A percentile compares a stretch with the other conserved stretches of the same genome.
Evolutionary conservation across 2,113 vertebrate species (phyloP).

Genomic region (Myrmecophaga tridactyla): DNA sequence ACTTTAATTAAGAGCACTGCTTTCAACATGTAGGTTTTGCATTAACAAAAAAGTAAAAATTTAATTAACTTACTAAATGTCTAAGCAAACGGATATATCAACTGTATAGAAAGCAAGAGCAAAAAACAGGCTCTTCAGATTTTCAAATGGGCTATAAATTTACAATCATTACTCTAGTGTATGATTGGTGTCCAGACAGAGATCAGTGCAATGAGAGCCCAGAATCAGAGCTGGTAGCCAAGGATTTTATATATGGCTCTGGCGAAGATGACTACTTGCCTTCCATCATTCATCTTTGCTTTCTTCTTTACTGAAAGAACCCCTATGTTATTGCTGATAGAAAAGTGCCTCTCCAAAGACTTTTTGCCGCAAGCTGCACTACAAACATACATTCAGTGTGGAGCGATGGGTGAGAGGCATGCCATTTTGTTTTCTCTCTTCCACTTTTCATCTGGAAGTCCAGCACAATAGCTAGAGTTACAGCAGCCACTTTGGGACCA

Average conservation of each 20-base stretch:
- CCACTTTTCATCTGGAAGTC: background rate
- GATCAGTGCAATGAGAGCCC: background rate
- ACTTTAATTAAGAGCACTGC: background rate
- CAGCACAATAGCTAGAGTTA: background rate
- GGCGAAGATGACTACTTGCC: fast-evolving
- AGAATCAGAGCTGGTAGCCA: background rate
- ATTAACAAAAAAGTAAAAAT: background rate
- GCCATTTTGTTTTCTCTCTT: background rate
- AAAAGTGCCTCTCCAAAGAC: background rate
- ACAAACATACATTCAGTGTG: background rate
- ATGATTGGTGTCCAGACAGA: background rate
- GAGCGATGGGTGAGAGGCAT: background rate
- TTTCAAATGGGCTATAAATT: background rate
- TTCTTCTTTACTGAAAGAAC: background rate
- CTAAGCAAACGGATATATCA: background rate
- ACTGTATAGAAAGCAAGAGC: background rate
- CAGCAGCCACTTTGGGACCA: background rate
- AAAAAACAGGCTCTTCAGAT: background rate
- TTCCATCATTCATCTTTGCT: background rate
- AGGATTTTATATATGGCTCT: background rate
- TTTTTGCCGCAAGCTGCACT: background rate
- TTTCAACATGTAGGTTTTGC: background rate
- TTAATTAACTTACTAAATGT: background rate
- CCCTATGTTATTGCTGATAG: background rate
- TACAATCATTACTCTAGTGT: background rate